Conservation (phyloP, 2,888 invertebrate genomes). For the Calameuta filiformis region DNA sequence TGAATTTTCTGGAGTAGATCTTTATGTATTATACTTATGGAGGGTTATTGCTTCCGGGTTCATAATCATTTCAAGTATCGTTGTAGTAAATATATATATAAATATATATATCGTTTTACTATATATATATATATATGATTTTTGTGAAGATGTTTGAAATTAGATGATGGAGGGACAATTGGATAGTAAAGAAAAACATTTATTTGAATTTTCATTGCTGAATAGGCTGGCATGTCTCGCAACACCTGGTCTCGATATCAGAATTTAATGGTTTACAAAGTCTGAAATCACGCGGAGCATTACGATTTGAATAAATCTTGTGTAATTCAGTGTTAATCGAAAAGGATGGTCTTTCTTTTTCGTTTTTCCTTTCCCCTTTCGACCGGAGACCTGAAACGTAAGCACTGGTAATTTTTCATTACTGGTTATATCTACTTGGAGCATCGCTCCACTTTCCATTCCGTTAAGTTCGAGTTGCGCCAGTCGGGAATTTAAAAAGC, state of each 20-base stretch:
- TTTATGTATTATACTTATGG: not conserved
- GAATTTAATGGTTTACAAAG: not conserved
- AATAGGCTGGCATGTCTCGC: not conserved
- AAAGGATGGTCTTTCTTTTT: not conserved
- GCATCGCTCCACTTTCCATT: not conserved
- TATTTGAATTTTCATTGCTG: not conserved
- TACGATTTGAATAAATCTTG: constrained; percentile 55
- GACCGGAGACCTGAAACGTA: not conserved
- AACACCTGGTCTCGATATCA: not conserved
- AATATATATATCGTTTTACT: too few relatives aligned
- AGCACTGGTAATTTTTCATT: not conserved
- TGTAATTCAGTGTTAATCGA: constrained; percentile 32
- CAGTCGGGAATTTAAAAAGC: not conserved
- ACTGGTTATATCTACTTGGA: not conserved
- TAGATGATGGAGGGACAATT: not conserved
- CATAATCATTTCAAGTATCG: not conserved
- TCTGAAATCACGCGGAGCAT: constrained; percentile 34
- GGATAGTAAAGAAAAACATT: not conserved
- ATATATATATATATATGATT: not conserved
- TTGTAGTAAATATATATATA: not conserved
- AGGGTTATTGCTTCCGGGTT: not conserved
- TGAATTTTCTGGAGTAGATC: not conserved
- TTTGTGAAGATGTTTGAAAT: not conserved
- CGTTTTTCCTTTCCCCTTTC: not conserved
- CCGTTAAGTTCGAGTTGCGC: not conserved